Evolutionary conservation across 2,888 invertebrate genomes (phyloP), one percentile per base, ranked within the genome.

Genomic region (Leptinotarsa peninsularis): DNA sequence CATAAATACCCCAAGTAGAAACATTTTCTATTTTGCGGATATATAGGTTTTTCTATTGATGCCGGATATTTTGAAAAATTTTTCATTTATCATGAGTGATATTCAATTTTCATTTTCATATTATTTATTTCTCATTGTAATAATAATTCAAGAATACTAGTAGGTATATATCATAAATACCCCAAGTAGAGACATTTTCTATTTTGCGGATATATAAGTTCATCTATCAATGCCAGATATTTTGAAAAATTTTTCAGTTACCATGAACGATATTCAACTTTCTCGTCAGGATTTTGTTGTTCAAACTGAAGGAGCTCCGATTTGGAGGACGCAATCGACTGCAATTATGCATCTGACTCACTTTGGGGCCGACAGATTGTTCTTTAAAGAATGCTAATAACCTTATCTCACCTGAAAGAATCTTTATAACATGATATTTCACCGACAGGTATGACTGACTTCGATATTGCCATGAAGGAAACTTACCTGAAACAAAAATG

Each of bases 331-430:
- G 15, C 27, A 23, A 58, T 58, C 58, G 4, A 23, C 23, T 23
- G 58, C 58, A 58, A 23, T 58, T 14, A 21, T 58, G 58, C 58
- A 58, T 58, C 58, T 58, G 23, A 58, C 58, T 58, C 58, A 58
- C 58, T 27, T 58, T 58, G 58, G 14, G 14, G 14, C 15, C 4
- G 23, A 58, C 58, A 58, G 58, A 58, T 21, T 58, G 23, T 58
- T 58, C 58, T 21, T 21, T 27, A 27, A 58, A 58, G 58, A 23
- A 58, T 58, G 58, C 21, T 58, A 4, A 58, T 58, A 58, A 58
- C 58, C 58, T 58, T 21, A 58, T 58, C 58, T 58, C 21, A 58
- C 58, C 27, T 58, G 58, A 58, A 21, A 58, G 15, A 23, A 4
- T 52, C 4, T 52, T n/a, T 5, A 15, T 7, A n/a, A 52, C 4